Evolutionary conservation across 1,140 invertebrate species (phyloP), one percentile per base, ranked within the genome.

Genomic region (Pogonus chalceus): DNA sequence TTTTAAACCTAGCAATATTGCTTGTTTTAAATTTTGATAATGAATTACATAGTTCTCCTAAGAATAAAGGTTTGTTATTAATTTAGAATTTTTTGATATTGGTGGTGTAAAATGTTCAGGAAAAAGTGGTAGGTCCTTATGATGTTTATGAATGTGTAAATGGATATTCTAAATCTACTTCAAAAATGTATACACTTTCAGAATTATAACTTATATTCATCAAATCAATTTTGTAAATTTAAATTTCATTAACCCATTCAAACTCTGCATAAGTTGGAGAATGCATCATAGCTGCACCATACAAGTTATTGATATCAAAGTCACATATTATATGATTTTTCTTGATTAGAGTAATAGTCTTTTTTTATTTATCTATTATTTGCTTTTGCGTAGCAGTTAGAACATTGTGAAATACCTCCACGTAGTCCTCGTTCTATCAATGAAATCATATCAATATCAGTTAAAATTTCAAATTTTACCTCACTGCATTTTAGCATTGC

Each of bases 271-370:
- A 23, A 14, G 65, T 66, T 23, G 70, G 58, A 24, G 12, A 46
- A 35, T 62, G 9, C 20, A 24, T 55, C 67, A 76, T n/a, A n/a
- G 64, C 63, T 23, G 51, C 61, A 14, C 71, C 71, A 65, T 76
- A 75, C 18, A 75, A 57, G 60, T 74, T 72, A 49, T 68, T 71
- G 3, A 50, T 58, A 64, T 75, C 73, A 4, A 65, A 59, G 62
- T 73, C n/a, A 72, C 3, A 64, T 51, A 12, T 73, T 24, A 60
- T 65, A 71, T 10, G 23, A 61, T 22, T 22, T 51, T 12, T 53
- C 51, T 47, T 64, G 35, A 12, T 35, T 53, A 1, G 51, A 3
- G 59, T 69, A 55, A 56, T 58, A 70, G 43, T 62, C 39, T n/a
- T n/a, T n/a, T 22, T 20, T 20, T 46, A 67, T 60, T 51, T 64